Conservation (phyloP, 2,113 vertebrate species). For the Clupea harengus region DNA sequence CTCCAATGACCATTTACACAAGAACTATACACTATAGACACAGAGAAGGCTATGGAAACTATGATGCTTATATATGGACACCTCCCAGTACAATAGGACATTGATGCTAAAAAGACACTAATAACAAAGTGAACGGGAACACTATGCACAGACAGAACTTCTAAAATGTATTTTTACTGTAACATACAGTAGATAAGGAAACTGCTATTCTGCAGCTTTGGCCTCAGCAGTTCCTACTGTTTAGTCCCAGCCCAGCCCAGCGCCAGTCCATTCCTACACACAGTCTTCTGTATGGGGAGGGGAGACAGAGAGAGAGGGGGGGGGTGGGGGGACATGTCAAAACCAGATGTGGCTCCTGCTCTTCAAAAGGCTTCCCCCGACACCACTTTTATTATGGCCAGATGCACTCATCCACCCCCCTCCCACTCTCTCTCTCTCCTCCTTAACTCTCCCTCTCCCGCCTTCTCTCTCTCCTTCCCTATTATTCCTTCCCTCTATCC, state of each 20-base stretch:
- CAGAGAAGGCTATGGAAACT: no score
- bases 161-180: neutral
- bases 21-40: neutral
- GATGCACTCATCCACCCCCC: constrained; percentile 29
- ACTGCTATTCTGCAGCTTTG: neutral
- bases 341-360: constrained; percentile 52
- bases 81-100: no score
- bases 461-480: constrained; percentile 4
- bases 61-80: no score
- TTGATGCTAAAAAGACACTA: no score
- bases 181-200: neutral
- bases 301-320: neutral
- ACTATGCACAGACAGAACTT: neutral
- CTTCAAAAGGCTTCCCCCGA: constrained; percentile 39
- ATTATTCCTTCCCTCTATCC: neutral
- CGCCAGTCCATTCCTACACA: neutral
- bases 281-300: neutral
- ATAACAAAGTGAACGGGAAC: no score
- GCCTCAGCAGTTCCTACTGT: neutral
- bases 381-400: constrained; percentile 47
- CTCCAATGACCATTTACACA: neutral
- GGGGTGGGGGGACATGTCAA: constrained; percentile 28
- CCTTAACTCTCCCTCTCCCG: constrained; percentile 5
- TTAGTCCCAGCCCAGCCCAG: neutral
- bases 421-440: neutral